Base-by-base conservation (phyloP, 2,888 invertebrate genomes). In the Lysandra coridon region DNA sequence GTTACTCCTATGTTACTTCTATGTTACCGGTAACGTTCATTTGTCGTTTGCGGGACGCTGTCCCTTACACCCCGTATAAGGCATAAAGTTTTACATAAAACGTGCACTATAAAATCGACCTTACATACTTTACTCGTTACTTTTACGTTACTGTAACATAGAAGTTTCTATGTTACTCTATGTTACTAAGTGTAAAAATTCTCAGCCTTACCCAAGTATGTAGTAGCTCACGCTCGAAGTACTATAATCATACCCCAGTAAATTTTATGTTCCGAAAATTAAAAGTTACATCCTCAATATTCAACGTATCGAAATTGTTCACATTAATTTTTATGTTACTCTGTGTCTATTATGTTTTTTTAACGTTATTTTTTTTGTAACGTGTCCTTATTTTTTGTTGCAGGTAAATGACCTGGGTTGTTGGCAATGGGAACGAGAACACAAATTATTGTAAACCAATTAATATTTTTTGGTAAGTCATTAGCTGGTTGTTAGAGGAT, bases 351-450 rank as follows among this genome's bases (percentile, higher is more conserved):
- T 85, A 82, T 83, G 85, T 85, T 86, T 85, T 86, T n/a, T n/a
- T n/a, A n/a, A n/a, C n/a, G n/a, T n/a, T n/a, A n/a, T n/a, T 85
- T 86, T 85, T 86, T 85, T 88, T 85, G 87, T 82, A 88, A 83
- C 83, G 83, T 85, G 81, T 83, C 83, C 37, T 83, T 80, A 80
- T 83, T 86, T 88, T 89, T 89, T 89, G 87, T 91, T 90, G 79
- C 90, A 91, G 91, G 91, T 91, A 91, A 90, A 85, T 89, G 90
- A 90, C 85, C 88, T 83, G 83, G 82, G 85, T 86, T 87, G 84
- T 88, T 85, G 86, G 82, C 84, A 80, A 80, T 82, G 79, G 79
- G 79, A 62, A 60, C 80, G 79, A 75, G 81, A 81, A 79, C 78
- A 73, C 73, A 76, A 53, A 53, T 76, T 30, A 76, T 76, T 76